These are phyloP conservation scores for Bubo scandiacus DNA, from an alignment of 2,113 vertebrate genomes.

Conservation along the genomic window DNA sequence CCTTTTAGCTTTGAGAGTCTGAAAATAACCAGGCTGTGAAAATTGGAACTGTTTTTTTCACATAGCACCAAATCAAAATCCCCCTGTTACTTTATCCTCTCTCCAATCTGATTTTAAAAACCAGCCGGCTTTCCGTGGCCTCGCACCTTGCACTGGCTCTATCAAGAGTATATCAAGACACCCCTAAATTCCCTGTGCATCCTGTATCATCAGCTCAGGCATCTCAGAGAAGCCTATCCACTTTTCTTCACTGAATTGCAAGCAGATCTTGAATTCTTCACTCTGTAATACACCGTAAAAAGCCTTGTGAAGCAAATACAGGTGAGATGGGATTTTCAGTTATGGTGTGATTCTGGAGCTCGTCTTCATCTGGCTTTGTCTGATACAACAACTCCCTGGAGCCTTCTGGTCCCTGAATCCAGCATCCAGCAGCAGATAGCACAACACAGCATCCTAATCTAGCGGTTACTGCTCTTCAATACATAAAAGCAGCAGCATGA, in stretches of 20 bases:
- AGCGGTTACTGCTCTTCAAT: background rate
- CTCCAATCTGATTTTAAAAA: background rate
- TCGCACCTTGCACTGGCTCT: background rate
- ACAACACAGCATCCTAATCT: background rate
- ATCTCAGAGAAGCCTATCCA: background rate
- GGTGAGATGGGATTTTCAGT: background rate
- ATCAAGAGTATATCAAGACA: background rate
- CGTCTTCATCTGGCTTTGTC: background rate
- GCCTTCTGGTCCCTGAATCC: background rate
- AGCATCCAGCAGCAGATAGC: background rate
- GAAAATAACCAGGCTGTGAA: constrained; percentile 12
- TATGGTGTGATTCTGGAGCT: background rate
- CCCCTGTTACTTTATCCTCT: background rate
- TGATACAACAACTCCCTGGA: background rate
- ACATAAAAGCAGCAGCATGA: background rate
- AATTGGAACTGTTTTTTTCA: background rate
- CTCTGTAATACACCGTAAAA: background rate
- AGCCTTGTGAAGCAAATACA: background rate
- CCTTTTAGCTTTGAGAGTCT: background rate
- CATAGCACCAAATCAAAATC: background rate
- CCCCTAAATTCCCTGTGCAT: background rate
- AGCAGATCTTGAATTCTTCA: background rate
- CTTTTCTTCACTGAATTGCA: background rate
- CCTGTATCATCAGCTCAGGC: rapidly evolving
- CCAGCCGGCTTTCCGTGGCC: background rate